phyloP scores from a whole-genome alignment of 2,797 vertebrate species.

The Iguana delicatissima region DNA sequence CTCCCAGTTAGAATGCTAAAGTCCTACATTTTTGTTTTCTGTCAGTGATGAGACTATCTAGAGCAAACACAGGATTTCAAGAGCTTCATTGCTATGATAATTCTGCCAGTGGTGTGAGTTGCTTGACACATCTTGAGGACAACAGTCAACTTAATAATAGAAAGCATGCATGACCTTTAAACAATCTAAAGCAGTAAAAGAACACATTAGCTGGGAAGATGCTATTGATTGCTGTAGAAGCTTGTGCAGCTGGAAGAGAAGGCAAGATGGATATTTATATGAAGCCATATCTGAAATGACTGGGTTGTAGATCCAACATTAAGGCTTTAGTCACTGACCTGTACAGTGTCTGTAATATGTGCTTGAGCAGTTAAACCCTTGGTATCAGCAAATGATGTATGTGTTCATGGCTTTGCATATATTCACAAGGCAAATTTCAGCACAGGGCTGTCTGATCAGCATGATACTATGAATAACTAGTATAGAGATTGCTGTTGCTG shows the following conservation, averaged over 20 bases:
- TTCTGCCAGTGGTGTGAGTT: not conserved
- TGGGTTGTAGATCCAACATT: not conserved
- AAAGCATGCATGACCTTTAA: not conserved
- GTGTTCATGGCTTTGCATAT: not conserved
- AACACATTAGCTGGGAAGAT: not conserved
- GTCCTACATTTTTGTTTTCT: not conserved
- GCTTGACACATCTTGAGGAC: conserved; percentile 6
- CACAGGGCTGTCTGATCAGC: not conserved
- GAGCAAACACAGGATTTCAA: not conserved
- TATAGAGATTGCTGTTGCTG: not conserved
- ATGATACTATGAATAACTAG: not conserved
- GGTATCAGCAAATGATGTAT: not conserved
- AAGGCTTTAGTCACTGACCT: conserved; percentile 10
- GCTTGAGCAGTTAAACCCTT: not conserved
- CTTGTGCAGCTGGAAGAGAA: conserved; percentile 29
- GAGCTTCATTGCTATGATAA: not conserved
- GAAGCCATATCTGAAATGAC: conserved; percentile 3
- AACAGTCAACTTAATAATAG: conserved; percentile 37
- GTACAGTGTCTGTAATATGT: not conserved
- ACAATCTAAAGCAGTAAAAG: not conserved
- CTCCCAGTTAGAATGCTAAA: rapidly evolving
- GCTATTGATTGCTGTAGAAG: conserved; percentile 31
- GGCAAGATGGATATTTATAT: conserved; percentile 16
- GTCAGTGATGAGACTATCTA: not conserved
- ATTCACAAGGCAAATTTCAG: not conserved